Conservation (phyloP, 2,888 invertebrate species). For the Mythimna vitellina region DNA sequence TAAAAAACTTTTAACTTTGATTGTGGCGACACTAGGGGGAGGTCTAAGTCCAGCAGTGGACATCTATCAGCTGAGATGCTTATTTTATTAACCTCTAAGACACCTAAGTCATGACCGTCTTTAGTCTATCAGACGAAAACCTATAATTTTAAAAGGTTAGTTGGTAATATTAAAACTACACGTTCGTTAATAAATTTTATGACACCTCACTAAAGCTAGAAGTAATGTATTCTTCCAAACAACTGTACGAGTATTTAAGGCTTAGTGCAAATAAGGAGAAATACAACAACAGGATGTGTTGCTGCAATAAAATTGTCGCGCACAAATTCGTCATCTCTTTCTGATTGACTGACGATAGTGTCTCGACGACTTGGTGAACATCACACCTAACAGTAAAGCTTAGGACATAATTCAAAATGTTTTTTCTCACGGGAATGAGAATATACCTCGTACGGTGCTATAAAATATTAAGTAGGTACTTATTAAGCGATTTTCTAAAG, state of each 20-base stretch:
- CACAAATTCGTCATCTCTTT: background rate
- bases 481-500: background rate
- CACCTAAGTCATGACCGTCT: too few relatives aligned
- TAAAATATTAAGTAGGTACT: constrained; percentile 15
- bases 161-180: too few relatives aligned
- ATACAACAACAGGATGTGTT: background rate
- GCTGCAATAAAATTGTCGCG: constrained; percentile 2
- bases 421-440: background rate
- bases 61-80: too few relatives aligned
- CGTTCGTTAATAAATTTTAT: too few relatives aligned
- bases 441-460: background rate
- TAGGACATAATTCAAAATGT: background rate
- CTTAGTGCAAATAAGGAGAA: background rate
- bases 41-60: too few relatives aligned
- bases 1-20: too few relatives aligned
- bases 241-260: background rate
- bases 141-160: too few relatives aligned
- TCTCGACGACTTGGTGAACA: background rate
- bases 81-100: too few relatives aligned
- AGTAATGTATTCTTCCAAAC: too few relatives aligned
- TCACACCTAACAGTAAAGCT: background rate
- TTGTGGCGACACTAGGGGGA: too few relatives aligned
- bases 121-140: too few relatives aligned
- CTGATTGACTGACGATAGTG: background rate
- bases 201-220: too few relatives aligned